Conservation (phyloP, 2,888 invertebrate species). For the Gastrophysa polygoni region DNA sequence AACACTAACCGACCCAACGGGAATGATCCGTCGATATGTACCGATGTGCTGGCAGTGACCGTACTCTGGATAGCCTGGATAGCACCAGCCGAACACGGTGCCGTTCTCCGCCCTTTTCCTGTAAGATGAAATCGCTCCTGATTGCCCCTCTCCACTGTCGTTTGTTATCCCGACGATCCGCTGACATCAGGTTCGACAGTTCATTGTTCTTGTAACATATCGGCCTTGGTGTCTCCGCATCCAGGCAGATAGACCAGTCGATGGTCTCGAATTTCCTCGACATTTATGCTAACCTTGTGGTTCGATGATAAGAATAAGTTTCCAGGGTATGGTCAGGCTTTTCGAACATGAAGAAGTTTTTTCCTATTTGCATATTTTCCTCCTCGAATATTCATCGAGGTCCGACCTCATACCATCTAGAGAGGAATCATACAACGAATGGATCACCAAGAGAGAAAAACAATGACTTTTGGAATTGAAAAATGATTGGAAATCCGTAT, state of each 20-base stretch:
- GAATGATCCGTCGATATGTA: slow-evolving; percentile 40
- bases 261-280: background rate
- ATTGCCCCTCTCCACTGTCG: slow-evolving; percentile 54
- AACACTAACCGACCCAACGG: slow-evolving; percentile 39
- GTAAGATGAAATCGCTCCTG: slow-evolving; percentile 59
- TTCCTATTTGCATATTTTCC: too few species aligned
- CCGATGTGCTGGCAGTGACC: slow-evolving; percentile 37
- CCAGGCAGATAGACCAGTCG: slow-evolving; percentile 3
- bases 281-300: too few species aligned
- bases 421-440: too few species aligned
- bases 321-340: too few species aligned
- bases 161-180: slow-evolving; percentile 57
- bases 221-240: slow-evolving; percentile 41
- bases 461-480: too few species aligned
- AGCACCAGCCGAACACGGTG: slow-evolving; percentile 52
- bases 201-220: slow-evolving; percentile 58
- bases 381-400: too few species aligned
- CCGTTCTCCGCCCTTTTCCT: slow-evolving; percentile 58
- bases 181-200: slow-evolving; percentile 60
- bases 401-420: too few species aligned
- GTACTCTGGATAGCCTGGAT: slow-evolving; percentile 27
- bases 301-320: too few species aligned
- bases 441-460: too few species aligned
- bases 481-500: too few species aligned
- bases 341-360: too few species aligned